phyloP scores from a whole-genome alignment of 2,113 vertebrate genomes.

The Eurypyga helias region DNA sequence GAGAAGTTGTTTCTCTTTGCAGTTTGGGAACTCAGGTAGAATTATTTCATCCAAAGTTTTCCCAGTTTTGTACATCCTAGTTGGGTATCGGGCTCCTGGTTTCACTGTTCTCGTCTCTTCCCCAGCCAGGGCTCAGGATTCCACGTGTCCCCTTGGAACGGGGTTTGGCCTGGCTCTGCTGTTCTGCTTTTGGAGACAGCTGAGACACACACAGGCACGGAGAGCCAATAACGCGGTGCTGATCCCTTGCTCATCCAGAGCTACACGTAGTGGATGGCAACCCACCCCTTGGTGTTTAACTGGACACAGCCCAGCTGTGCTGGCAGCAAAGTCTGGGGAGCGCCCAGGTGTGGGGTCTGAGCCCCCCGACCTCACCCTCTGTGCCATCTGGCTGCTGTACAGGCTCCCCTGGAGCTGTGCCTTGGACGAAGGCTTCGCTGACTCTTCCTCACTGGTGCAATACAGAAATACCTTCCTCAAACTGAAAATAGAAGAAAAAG shows the following conservation, averaged over 20 bases:
- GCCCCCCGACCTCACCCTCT: rapidly evolving
- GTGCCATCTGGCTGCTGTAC: neutral
- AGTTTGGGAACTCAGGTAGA: neutral
- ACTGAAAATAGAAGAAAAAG: neutral
- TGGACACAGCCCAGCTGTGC: neutral
- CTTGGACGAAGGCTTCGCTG: rapidly evolving
- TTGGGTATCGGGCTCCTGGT: neutral
- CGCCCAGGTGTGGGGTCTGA: rapidly evolving
- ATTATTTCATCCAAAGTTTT: neutral
- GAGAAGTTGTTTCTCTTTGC: neutral
- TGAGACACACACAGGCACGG: rapidly evolving
- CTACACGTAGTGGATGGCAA: rapidly evolving
- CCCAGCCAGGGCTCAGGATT: neutral
- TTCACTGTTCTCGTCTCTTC: neutral
- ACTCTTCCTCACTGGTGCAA: neutral
- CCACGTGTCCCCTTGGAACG: rapidly evolving
- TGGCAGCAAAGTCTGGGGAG: neutral
- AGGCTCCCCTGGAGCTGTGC: neutral
- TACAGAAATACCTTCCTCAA: neutral
- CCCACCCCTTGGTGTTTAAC: neutral
- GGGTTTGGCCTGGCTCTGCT: neutral
- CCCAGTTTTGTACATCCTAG: neutral
- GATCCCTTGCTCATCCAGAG: neutral
- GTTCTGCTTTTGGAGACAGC: neutral
- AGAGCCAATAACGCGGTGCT: neutral